phyloP scores from a whole-genome alignment of 2,888 invertebrate genomes.

The Xestia c-nigrum region DNA sequence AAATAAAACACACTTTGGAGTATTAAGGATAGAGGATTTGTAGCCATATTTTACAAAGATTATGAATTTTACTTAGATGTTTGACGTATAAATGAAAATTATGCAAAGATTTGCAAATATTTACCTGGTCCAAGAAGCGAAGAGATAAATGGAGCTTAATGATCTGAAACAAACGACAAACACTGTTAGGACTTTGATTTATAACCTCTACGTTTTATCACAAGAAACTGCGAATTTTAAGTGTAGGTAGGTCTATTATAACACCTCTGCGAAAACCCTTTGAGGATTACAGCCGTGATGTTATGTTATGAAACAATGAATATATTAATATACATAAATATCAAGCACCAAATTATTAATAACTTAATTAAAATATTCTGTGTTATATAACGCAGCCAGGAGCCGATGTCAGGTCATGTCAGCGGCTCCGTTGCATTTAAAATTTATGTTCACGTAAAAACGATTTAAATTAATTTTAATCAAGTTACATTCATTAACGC shows the following conservation, averaged over 20 bases:
- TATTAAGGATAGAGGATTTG: conserved; percentile 9
- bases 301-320: not conserved
- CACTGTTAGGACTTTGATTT: conserved; percentile 23
- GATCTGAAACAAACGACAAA: conserved; percentile 66
- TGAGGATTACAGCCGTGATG: not conserved
- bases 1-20: conserved; percentile 28
- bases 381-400: conserved; percentile 37
- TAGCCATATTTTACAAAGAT: not conserved
- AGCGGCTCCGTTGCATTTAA: conserved; percentile 51
- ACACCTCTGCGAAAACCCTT: not conserved
- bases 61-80: too few species aligned
- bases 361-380: conserved; percentile 43
- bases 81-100: not conserved
- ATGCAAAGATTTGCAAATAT: not conserved
- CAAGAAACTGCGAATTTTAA: not conserved
- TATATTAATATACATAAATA: conserved; percentile 5
- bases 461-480: conserved; percentile 60
- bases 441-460: conserved; percentile 59
- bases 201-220: not conserved
- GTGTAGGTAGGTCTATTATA: not conserved
- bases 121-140: conserved; percentile 56
- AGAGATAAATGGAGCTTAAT: conserved; percentile 38
- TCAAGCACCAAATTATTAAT: conserved; percentile 47
- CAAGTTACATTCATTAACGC: conserved; percentile 60
- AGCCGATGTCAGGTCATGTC: conserved; percentile 50